These are phyloP conservation scores for Anthoptus insignis DNA, from an alignment of 2,888 invertebrate species.

Conservation along the genomic window DNA sequence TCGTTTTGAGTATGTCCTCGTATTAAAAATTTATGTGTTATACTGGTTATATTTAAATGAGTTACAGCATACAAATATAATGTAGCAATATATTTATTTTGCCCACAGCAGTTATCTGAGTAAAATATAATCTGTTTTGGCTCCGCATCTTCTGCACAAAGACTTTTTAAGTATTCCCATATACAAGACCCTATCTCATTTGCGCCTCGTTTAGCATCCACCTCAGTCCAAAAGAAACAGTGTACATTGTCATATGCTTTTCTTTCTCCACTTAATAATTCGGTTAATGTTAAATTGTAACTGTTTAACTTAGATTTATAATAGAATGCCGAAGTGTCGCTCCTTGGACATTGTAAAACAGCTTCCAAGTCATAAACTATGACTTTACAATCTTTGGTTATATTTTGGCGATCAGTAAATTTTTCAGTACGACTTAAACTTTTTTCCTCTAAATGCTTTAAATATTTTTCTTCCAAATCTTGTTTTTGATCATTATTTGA, in stretches of 20 bases:
- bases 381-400: not conserved
- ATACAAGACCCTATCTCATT: slow-evolving; percentile 47
- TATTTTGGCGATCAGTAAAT: not conserved
- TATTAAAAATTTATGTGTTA: slow-evolving; percentile 35
- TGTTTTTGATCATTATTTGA: not conserved
- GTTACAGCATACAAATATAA: slow-evolving; percentile 5
- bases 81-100: slow-evolving; percentile 25
- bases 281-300: not conserved
- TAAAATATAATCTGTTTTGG: slow-evolving; percentile 21
- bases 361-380: not conserved
- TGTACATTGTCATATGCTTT: slow-evolving; percentile 28
- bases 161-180: slow-evolving; percentile 35
- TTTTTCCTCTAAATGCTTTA: not conserved
- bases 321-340: not conserved
- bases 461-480: not conserved
- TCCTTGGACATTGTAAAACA: too few relatives aligned
- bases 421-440: not conserved
- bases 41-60: slow-evolving; percentile 1
- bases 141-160: slow-evolving; percentile 3
- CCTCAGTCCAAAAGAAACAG: slow-evolving; percentile 49
- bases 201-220: slow-evolving; percentile 46
- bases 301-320: not conserved
- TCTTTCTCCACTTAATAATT: not conserved
- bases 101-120: slow-evolving; percentile 36
- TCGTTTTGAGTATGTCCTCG: slow-evolving; percentile 21